These are phyloP conservation scores for Parotocinclus haroldoi DNA, from an alignment of 2,797 vertebrate species.

Conservation along the genomic window DNA sequence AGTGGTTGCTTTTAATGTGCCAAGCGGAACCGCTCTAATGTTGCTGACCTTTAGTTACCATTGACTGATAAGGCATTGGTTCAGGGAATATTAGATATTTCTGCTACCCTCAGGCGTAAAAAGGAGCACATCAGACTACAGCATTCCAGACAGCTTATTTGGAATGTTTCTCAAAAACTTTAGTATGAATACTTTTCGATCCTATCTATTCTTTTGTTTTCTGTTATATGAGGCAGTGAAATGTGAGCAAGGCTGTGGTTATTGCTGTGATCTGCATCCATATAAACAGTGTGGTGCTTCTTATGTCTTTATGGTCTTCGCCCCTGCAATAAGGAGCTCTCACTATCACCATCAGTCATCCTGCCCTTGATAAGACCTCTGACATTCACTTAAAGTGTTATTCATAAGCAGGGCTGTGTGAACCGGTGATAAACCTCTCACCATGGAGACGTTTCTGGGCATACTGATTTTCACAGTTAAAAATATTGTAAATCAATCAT, in stretches of 20 bases:
- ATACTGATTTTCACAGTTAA: no score
- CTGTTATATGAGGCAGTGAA: conserved; percentile 40
- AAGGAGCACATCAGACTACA: conserved; percentile 47
- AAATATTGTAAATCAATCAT: no score
- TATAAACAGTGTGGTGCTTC: conserved; percentile 16
- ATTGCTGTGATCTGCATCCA: conserved; percentile 4
- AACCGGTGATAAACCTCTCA: background rate
- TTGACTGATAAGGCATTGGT: conserved; percentile 54
- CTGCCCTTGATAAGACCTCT: conserved; percentile 47
- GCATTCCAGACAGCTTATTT: conserved; percentile 37
- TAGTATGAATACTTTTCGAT: conserved; percentile 2
- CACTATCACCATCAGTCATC: conserved; percentile 41
- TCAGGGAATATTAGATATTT: conserved; percentile 51
- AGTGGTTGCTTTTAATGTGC: conserved; percentile 41
- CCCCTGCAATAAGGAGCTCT: conserved; percentile 37
- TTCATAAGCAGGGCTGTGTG: conserved; percentile 30
- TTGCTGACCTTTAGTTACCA: conserved; percentile 52
- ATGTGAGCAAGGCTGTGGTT: conserved; percentile 41
- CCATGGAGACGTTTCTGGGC: no score
- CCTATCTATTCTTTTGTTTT: conserved; percentile 27
- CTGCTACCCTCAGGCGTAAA: conserved; percentile 46
- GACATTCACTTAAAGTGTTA: conserved; percentile 38
- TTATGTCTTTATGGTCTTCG: conserved; percentile 43
- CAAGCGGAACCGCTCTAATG: conserved; percentile 44
- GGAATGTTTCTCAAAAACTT: conserved; percentile 18